Evolutionary conservation across 2,113 vertebrate species (phyloP).

Genomic region (Phyllostomus hastatus): DNA sequence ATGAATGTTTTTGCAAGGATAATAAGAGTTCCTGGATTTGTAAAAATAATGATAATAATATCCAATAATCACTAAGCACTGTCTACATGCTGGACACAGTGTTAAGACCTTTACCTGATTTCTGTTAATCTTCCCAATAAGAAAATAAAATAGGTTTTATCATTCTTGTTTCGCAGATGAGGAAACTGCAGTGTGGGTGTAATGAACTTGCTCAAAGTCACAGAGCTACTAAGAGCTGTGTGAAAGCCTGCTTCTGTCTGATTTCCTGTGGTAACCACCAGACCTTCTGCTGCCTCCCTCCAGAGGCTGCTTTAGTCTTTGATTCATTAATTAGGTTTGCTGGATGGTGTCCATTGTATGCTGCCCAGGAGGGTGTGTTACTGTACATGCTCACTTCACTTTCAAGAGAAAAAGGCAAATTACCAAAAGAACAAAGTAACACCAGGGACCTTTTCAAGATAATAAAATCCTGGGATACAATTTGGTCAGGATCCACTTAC

Average conservation of each 20-base stretch:
- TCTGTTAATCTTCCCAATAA: background rate
- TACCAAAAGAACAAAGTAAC: constrained; percentile 19
- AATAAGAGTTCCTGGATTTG: background rate
- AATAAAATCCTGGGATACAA: background rate
- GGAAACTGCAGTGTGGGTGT: background rate
- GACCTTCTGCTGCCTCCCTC: background rate
- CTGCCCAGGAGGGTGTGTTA: background rate
- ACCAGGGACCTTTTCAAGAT: background rate
- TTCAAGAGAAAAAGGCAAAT: constrained; percentile 31
- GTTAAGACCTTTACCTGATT: background rate
- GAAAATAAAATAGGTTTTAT: background rate
- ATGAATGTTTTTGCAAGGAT: background rate
- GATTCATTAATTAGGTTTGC: constrained; percentile 9
- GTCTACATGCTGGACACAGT: background rate
- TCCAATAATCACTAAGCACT: background rate
- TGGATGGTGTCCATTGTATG: background rate
- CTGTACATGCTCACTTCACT: background rate
- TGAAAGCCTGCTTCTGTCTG: background rate
- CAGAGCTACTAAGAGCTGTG: background rate
- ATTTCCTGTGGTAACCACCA: background rate
- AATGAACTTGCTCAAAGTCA: background rate
- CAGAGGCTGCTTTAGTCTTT: background rate
- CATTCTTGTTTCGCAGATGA: background rate
- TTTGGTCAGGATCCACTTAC: background rate
- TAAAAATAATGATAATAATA: background rate